Evolutionary conservation across 2,888 invertebrate genomes (phyloP).

Genomic region (Callinectes sapidus): DNA sequence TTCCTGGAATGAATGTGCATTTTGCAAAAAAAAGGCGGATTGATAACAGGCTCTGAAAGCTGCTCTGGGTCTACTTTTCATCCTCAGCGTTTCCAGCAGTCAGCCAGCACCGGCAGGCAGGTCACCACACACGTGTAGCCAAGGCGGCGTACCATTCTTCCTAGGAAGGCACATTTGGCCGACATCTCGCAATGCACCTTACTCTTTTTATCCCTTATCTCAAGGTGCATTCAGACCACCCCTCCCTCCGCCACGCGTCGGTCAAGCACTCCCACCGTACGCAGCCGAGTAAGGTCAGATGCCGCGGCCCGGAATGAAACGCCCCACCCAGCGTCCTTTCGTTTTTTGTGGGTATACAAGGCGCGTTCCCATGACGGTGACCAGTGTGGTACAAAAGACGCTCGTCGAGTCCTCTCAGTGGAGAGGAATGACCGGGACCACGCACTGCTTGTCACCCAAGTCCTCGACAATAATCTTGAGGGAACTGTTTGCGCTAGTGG

Average conservation of each 20-base stretch:
- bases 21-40: background rate
- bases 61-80: background rate
- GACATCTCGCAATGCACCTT: background rate
- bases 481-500: background rate
- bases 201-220: background rate
- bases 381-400: background rate
- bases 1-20: background rate
- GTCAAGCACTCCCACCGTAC: constrained; percentile 12
- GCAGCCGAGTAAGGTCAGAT: background rate
- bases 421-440: background rate
- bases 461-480: background rate
- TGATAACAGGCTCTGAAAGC: background rate
- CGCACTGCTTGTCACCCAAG: background rate
- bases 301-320: background rate
- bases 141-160: background rate
- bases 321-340: background rate
- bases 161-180: background rate
- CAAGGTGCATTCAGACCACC: background rate
- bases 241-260: constrained; percentile 8
- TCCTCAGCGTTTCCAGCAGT: background rate
- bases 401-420: background rate
- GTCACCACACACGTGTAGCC: background rate
- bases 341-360: background rate
- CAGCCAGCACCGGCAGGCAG: background rate
- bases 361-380: background rate